Evolutionary conservation across 2,888 invertebrate species (phyloP), one percentile per base, ranked within the genome.

Genomic region (Mythimna ferrago): DNA sequence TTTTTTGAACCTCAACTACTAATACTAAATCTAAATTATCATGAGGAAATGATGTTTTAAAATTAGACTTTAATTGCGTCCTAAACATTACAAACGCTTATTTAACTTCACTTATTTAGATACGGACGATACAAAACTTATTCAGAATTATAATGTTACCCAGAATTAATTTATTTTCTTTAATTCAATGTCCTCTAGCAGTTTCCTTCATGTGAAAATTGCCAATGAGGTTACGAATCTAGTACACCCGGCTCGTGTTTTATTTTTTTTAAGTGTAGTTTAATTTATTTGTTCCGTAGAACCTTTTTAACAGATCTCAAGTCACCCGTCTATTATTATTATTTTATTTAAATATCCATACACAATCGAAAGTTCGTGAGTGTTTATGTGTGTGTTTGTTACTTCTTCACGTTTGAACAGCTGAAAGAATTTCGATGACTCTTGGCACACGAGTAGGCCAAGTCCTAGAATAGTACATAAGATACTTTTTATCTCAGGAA

Each of bases 161-260:
- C 65, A n/a, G 56, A 78, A 71, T 75, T 73, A 73, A 78, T 82
- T 71, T 67, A 83, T 77, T 84, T 82, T 61, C 80, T 83, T 85
- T 85, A 58, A 85, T 85, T 77, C 66, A 69, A 70, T 61, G 67
- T 72, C 71, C 71, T 73, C 66, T 72, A 51, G 78, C 66, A 78
- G 70, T 72, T 70, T 81, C 70, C 54, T 78, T 71, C 69, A 68
- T 61, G 74, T 77, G 70, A 75, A 76, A 71, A 75, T 81, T 71
- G 73, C 58, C 66, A 64, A 66, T 63, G 48, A 62, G 10, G 26
- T 35, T 75, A 58, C 1, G 21, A 73, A 6, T 78, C 66, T 71
- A 32, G 21, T 71, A 82, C 80, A 82, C 19, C 4, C 19, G 35
- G 32, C 35, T 9, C 7, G 0, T 14, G 2, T 1, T 26, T 14